Base-by-base conservation (phyloP, 2,113 vertebrate species). In the Bubo scandiacus region DNA sequence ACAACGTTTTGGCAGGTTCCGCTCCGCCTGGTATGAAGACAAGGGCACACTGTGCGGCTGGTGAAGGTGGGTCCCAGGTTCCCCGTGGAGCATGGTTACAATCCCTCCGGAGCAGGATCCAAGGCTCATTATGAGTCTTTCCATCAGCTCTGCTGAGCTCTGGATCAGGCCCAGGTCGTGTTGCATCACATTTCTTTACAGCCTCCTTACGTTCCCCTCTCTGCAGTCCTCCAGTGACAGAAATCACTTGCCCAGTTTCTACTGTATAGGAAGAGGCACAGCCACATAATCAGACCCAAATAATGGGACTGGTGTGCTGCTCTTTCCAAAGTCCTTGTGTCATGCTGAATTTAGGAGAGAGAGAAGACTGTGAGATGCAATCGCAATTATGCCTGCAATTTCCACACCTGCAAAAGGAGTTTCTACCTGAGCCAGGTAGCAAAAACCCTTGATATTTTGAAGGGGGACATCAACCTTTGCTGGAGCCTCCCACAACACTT, bases 131-230 rank as follows among this genome's bases (percentile, higher is more conserved):
- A 93, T 1, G 27, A 89, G 67, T 95, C 70, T 96, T 97, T 96
- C 94, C 95, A 94, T 91, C 43, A 10, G 57, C 93, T 95, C 59
- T 11, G 13, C 88, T 63, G 73, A 85, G 86, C 81, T 82, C 81
- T 97, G 96, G 84, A 97, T 92, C 81, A 54, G 87, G 47, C 74
- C 73, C 92, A 90, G 87, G 19, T 71, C 2, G 0, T 90, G 79
- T 96, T 97, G 93, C 86, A 95, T 95, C 93, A 96, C 91, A 71
- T 82, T 94, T 94, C 90, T 93, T 82, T 90, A 90, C 87, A 90
- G 89, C 51, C 74, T 95, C 51, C 81, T 87, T 89, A 90, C 3
- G 0, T 92, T 87, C 42, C 34, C 38, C 21, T 77, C 74, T 90
- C 74, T 58, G 51, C 13, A 5, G 51, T 96, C 29, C 38, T 47